phyloP scores from a whole-genome alignment of 1,140 invertebrate genomes.

The Cyrtorhinus lividipennis region DNA sequence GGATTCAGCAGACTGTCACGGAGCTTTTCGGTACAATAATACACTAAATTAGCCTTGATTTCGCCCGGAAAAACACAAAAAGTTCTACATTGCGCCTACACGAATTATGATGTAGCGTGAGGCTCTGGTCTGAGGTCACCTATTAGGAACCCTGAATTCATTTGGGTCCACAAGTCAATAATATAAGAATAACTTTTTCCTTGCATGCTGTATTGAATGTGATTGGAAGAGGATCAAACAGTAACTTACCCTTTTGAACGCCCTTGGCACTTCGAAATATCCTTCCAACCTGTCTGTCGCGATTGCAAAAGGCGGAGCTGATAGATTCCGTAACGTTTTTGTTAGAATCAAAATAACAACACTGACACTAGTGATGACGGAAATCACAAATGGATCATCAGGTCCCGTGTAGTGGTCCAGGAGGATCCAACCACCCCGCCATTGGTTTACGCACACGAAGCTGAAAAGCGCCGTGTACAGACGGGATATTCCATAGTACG shows the following conservation, averaged over 20 bases:
- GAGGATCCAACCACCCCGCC: slow-evolving; percentile 64
- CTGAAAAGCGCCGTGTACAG: slow-evolving; percentile 59
- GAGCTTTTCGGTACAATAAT: too few species aligned
- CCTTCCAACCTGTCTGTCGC: slow-evolving; percentile 52
- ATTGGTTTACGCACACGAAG: slow-evolving; percentile 65
- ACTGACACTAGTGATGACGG: slow-evolving; percentile 39
- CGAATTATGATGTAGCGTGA: too few species aligned
- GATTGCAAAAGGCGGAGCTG: slow-evolving; percentile 64
- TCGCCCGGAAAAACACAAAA: too few species aligned
- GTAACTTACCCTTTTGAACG: slow-evolving; percentile 46
- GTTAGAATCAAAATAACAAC: slow-evolving; percentile 46
- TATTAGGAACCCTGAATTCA: too few species aligned
- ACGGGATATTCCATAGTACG: slow-evolving; percentile 54
- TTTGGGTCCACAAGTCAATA: too few species aligned
- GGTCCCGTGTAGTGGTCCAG: slow-evolving; percentile 54
- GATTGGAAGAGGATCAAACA: too few species aligned
- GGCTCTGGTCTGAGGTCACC: too few species aligned
- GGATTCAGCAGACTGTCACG: too few species aligned
- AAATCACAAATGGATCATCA: slow-evolving; percentile 36
- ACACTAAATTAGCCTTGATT: too few species aligned
- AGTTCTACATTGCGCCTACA: too few species aligned
- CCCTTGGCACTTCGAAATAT: slow-evolving; percentile 68
- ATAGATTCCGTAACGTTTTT: slow-evolving; percentile 55
- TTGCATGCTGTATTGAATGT: too few species aligned
- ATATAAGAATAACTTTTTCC: too few species aligned